Conservation (phyloP, 2,888 invertebrate genomes). For the Helicoverpa assulta region DNA sequence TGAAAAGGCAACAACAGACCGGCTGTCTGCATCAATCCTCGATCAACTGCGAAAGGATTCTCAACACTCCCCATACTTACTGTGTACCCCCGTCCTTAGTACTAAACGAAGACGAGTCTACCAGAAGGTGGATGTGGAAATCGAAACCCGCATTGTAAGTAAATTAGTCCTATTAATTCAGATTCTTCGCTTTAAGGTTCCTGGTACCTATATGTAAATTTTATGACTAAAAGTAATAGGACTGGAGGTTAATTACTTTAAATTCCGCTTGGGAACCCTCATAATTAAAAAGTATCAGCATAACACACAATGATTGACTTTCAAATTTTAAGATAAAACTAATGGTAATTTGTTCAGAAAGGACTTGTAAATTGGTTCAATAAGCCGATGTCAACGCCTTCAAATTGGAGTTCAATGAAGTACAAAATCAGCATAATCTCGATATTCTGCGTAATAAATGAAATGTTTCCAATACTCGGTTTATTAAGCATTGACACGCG, state of each 20-base stretch:
- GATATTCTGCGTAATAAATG: slow-evolving; percentile 30
- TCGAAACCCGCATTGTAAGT: slow-evolving; percentile 97
- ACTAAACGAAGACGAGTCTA: slow-evolving; percentile 92
- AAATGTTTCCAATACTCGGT: slow-evolving; percentile 42
- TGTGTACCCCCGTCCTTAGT: slow-evolving; percentile 95
- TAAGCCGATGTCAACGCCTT: slow-evolving; percentile 25
- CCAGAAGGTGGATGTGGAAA: slow-evolving; percentile 94
- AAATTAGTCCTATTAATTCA: slow-evolving; percentile 27
- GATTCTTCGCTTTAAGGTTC: slow-evolving; percentile 20
- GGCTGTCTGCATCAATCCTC: slow-evolving; percentile 91
- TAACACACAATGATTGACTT: background rate
- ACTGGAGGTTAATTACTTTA: slow-evolving; percentile 1
- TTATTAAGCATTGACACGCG: slow-evolving; percentile 45
- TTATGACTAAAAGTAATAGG: background rate
- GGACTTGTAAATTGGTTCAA: slow-evolving; percentile 6
- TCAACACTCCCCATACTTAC: slow-evolving; percentile 92
- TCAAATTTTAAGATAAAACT: background rate
- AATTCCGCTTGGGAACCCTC: background rate
- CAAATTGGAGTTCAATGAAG: slow-evolving; percentile 34
- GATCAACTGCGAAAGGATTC: slow-evolving; percentile 91
- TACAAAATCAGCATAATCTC: slow-evolving; percentile 37
- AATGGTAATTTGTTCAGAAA: background rate
- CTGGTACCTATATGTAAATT: slow-evolving; percentile 29
- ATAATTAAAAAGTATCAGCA: background rate
- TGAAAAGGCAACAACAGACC: slow-evolving; percentile 93